Evolutionary conservation across 2,113 vertebrate species (phyloP).

Genomic region (Syngnathoides biaculeatus): DNA sequence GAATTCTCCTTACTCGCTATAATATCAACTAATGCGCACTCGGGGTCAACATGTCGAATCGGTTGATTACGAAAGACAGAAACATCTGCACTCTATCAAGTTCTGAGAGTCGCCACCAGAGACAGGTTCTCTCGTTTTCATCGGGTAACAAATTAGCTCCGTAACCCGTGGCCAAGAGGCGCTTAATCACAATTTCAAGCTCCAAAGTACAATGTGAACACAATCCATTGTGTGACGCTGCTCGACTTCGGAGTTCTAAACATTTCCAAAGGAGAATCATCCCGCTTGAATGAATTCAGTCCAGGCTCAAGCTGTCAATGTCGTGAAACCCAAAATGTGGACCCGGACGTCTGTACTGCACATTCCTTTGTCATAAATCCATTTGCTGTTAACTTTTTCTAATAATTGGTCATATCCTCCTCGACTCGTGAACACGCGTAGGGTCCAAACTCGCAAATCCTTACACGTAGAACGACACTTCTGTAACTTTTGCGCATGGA

Average conservation of each 20-base stretch:
- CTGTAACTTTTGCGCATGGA: no score
- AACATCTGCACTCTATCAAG: constrained; percentile 1
- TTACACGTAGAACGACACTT: no score
- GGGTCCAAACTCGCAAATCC: no score
- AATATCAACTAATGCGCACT: background rate
- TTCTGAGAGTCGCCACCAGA: background rate
- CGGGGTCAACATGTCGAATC: background rate
- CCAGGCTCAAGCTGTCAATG: background rate
- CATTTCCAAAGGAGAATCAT: background rate
- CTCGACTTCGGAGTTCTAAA: background rate
- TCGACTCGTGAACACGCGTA: no score
- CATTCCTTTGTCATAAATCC: no score
- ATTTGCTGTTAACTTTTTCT: no score
- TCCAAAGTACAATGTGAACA: background rate
- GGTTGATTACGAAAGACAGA: constrained; percentile 10
- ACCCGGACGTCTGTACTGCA: no score
- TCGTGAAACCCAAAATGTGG: background rate
- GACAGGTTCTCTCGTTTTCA: background rate
- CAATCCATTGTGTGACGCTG: background rate
- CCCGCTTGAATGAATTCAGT: background rate
- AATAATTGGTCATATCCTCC: no score
- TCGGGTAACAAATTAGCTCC: background rate
- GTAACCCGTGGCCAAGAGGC: constrained; percentile 1
- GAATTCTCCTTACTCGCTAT: background rate
- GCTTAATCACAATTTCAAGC: constrained; percentile 3